Conservation (phyloP, 2,888 invertebrate species). For the Troides oblongomaculatus region DNA sequence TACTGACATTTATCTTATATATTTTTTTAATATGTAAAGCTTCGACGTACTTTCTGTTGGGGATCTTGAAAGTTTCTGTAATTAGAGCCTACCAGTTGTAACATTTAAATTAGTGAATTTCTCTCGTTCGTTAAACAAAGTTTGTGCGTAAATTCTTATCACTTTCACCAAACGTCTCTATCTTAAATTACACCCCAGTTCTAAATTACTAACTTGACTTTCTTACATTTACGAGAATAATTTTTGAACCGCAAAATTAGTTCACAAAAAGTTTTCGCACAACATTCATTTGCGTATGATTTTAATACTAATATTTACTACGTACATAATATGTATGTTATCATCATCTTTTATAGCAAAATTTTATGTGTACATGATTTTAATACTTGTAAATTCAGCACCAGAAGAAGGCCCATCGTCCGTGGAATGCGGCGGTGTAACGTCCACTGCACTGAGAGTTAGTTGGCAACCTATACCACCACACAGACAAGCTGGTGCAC, state of each 20-base stretch:
- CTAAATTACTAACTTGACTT: constrained; percentile 10
- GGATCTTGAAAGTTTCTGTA: background rate
- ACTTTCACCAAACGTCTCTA: constrained; percentile 38
- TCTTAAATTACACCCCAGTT: constrained; percentile 11
- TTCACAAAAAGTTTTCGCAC: background rate
- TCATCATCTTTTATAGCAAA: too few species aligned
- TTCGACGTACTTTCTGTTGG: background rate
- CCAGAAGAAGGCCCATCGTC: constrained; percentile 89
- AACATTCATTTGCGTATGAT: background rate
- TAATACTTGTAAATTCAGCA: constrained; percentile 64
- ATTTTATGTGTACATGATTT: background rate
- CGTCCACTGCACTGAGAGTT: constrained; percentile 88
- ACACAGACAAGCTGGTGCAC: constrained; percentile 87
- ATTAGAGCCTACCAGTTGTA: background rate
- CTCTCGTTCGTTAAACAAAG: constrained; percentile 2
- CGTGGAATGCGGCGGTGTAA: constrained; percentile 86
- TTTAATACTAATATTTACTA: background rate
- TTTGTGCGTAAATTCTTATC: constrained; percentile 38
- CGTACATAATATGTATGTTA: too few species aligned
- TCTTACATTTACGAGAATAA: background rate
- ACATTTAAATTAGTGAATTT: constrained; percentile 29
- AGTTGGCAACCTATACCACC: constrained; percentile 87
- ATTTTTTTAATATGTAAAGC: too few species aligned
- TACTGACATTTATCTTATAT: too few species aligned
- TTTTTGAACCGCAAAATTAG: background rate